These are phyloP conservation scores for Metopolophium dirhodum DNA, from an alignment of 1,140 invertebrate genomes.

Conservation along the genomic window DNA sequence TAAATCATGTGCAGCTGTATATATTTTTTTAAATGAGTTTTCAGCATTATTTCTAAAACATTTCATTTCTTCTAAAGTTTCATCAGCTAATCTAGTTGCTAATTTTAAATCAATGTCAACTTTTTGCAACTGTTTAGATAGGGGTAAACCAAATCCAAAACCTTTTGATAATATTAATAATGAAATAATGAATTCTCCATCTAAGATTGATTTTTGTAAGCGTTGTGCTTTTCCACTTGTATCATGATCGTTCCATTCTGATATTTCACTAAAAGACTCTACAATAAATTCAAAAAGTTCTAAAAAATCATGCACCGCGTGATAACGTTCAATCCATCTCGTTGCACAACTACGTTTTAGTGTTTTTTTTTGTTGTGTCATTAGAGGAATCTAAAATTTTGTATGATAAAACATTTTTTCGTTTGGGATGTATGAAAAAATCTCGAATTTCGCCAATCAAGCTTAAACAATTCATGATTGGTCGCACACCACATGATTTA, in stretches of 20 bases:
- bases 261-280: background rate
- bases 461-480: no score
- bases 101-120: background rate
- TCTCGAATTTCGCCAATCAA: no score
- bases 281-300: background rate
- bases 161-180: constrained; percentile 14
- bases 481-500: no score
- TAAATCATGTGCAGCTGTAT: constrained; percentile 24
- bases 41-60: constrained; percentile 10
- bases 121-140: background rate
- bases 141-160: constrained; percentile 23
- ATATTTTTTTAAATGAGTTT: constrained; percentile 9
- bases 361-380: no score
- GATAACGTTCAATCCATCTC: no score
- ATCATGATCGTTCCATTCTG: background rate
- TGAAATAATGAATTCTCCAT: background rate
- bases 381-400: no score
- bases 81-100: constrained; percentile 17
- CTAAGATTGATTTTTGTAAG: no score
- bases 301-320: no score
- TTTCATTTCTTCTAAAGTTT: constrained; percentile 19
- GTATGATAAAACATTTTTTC: no score
- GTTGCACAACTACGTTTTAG: no score
- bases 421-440: no score
- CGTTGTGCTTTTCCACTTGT: background rate